Evolutionary conservation across 2,888 invertebrate species (phyloP), one percentile per base, ranked within the genome.

Genomic region (Operophtera brumata): DNA sequence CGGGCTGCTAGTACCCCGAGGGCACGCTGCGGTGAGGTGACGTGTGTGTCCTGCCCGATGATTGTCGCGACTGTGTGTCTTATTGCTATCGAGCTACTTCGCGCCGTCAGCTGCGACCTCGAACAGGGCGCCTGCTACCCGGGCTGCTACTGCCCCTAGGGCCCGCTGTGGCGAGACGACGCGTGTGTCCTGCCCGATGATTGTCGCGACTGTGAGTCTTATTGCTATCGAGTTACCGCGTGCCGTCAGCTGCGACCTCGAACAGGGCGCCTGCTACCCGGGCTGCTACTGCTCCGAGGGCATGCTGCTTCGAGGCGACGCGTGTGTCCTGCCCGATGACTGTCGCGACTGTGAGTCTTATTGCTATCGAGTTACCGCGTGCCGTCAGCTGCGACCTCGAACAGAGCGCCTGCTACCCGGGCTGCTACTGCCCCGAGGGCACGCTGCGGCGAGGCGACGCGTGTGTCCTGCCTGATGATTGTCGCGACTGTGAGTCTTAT

Each of bases 401-500:
- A 59, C 91, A 92, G 11, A 93, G 94, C 32, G 91, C 92, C 40
- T 96, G 96, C 80, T 94, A 94, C 85, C 93, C 96, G 0, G 96
- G 96, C 34, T 46, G 53, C 32, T 45, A 41, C 51, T 46, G 50
- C 25, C 54, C 54, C 6, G 54, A 51, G 8, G 35, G 35, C 6
- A 35, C 35, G 12, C 49, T 95, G 0, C 87, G 93, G 20, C 91
- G 92, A 66, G 93, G 92, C 9, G 91, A 93, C 35, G 81, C 83
- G 4, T 95, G 95, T 70, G 91, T 95, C 13, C 86, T 91, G 47
- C 92, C 94, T 0, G 85, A 91, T 0, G 92, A 92, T 54, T 95
- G 95, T 70, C 90, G 93, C 64, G 94, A 95, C 71, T 95, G 95
- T 84, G 84, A 91, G 78, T 26, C n/a, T n/a, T n/a, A n/a, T n/a